Evolutionary conservation across 2,113 vertebrate genomes (phyloP).

Genomic region (Scytalopus superciliaris): DNA sequence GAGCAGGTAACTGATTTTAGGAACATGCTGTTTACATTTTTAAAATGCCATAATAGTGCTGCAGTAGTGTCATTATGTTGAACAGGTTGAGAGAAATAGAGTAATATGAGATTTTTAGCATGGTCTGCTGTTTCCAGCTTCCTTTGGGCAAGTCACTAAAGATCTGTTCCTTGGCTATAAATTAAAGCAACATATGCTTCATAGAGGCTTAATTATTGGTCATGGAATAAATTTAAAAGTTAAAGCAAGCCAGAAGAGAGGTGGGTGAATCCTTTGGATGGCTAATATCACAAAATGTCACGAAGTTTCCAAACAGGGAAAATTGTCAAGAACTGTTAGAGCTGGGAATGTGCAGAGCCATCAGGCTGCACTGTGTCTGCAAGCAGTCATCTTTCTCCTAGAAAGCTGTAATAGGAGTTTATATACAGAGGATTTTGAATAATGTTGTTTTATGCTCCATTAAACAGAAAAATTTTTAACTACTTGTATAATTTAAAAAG

Average conservation of each 20-base stretch:
- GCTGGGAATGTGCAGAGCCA: background rate
- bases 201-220: background rate
- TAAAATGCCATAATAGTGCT: background rate
- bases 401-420: background rate
- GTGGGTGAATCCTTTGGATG: background rate
- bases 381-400: background rate
- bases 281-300: background rate
- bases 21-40: background rate
- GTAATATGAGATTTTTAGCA: background rate
- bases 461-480: background rate
- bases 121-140: background rate
- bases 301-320: background rate
- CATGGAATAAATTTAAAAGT: background rate
- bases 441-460: background rate
- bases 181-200: background rate
- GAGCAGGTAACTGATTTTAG: background rate
- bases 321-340: background rate
- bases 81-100: background rate
- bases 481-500: background rate
- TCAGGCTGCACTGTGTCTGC: background rate
- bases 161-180: background rate
- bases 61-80: background rate
- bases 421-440: background rate
- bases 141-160: background rate
- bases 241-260: background rate